These are phyloP conservation scores for Carassius gibelio DNA, from an alignment of 2,113 vertebrate species.

Conservation along the genomic window DNA sequence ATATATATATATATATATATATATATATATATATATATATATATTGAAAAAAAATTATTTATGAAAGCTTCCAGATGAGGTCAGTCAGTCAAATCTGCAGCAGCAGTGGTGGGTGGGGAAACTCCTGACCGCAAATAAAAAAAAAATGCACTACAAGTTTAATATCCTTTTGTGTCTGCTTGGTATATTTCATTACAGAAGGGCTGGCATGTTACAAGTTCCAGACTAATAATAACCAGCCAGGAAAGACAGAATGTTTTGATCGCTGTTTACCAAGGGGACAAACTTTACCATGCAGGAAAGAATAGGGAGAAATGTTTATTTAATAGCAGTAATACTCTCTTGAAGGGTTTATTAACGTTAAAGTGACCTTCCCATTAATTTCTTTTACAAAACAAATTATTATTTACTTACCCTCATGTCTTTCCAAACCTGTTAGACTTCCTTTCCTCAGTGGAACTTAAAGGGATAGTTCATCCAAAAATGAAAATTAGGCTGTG, in stretches of 20 bases:
- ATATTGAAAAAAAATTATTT: neutral
- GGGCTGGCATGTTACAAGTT: constrained; percentile 18
- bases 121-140: constrained; percentile 49
- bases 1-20: neutral
- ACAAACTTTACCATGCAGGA: neutral
- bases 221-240: constrained; percentile 25
- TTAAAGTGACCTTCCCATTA: neutral
- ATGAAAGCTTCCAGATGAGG: constrained; percentile 61
- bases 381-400: no score
- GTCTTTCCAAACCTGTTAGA: no score
- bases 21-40: neutral
- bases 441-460: neutral
- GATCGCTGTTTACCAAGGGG: neutral
- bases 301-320: constrained; percentile 17
- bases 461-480: no score
- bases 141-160: constrained; percentile 33
- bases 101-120: constrained; percentile 4
- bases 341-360: constrained; percentile 12
- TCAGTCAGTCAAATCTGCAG: constrained; percentile 30
- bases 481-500: no score
- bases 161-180: constrained; percentile 43
- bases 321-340: constrained; percentile 27
- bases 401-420: no score
- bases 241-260: neutral
- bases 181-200: constrained; percentile 37